A percentile compares a stretch with the other conserved stretches of the same genome.
Evolutionary conservation across 2,888 invertebrate genomes (phyloP).

Genomic region (Drosophila paracracens): DNA sequence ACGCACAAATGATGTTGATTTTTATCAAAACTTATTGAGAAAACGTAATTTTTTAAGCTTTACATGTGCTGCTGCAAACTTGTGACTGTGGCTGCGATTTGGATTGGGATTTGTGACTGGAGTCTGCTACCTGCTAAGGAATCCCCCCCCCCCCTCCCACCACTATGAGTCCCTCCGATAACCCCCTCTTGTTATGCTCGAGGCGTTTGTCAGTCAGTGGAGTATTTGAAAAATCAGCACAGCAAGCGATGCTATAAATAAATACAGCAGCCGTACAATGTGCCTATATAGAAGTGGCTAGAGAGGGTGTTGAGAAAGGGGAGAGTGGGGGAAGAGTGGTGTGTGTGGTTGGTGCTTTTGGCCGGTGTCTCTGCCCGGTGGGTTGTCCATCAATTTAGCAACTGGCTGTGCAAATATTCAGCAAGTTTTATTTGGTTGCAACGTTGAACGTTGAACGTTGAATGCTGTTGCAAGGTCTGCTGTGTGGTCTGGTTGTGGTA

Average conservation of each 20-base stretch:
- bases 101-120: conserved; percentile 22
- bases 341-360: conserved; percentile 5
- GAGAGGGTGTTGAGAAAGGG: neutral
- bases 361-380: conserved; percentile 53
- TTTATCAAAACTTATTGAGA: conserved; percentile 82
- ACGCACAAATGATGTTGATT: conserved; percentile 79
- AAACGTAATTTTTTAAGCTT: conserved; percentile 79
- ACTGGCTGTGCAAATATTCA: conserved; percentile 73
- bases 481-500: conserved; percentile 33
- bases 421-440: conserved; percentile 76
- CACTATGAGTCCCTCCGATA: neutral
- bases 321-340: neutral
- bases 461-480: conserved; percentile 33
- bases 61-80: conserved; percentile 46
- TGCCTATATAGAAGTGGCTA: conserved; percentile 24
- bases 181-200: conserved; percentile 11
- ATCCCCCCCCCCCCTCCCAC: neutral
- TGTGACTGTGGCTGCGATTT: conserved; percentile 17
- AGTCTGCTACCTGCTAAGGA: conserved; percentile 10
- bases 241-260: conserved; percentile 70
- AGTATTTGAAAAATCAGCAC: conserved; percentile 77
- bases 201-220: conserved; percentile 63
- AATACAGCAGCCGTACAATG: conserved; percentile 59
- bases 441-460: conserved; percentile 25
- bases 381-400: conserved; percentile 79